Evolutionary conservation across 2,113 vertebrate genomes (phyloP).

Genomic region (Phalacrocorax carbo): DNA sequence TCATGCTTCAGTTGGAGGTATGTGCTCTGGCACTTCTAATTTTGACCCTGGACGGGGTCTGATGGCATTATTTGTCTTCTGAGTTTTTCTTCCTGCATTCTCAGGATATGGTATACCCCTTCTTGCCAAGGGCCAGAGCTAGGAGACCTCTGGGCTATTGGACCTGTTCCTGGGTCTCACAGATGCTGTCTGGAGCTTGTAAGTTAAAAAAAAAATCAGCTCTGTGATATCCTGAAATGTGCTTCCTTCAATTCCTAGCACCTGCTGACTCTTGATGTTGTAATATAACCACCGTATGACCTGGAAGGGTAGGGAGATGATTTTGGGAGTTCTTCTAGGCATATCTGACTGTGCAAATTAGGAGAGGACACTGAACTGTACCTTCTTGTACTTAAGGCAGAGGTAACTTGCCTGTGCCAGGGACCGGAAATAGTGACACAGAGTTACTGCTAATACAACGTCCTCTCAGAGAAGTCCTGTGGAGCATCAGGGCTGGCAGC

Average conservation of each 20-base stretch:
- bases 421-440: background rate
- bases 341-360: background rate
- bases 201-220: background rate
- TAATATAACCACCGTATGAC: background rate
- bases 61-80: background rate
- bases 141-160: background rate
- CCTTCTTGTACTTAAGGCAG: background rate
- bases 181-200: background rate
- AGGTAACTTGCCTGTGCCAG: background rate
- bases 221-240: background rate
- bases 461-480: background rate
- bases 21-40: background rate
- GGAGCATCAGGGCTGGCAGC: background rate
- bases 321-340: background rate
- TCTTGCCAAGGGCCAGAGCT: background rate
- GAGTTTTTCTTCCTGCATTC: background rate
- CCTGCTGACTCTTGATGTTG: background rate
- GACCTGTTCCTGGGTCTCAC: background rate
- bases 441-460: background rate
- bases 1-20: background rate
- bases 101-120: background rate
- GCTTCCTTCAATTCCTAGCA: background rate
- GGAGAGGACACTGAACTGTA: background rate
- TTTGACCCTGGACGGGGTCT: background rate
- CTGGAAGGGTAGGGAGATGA: background rate